Base-by-base conservation (phyloP, 2,888 invertebrate species). In the Yponomeuta evonymella region DNA sequence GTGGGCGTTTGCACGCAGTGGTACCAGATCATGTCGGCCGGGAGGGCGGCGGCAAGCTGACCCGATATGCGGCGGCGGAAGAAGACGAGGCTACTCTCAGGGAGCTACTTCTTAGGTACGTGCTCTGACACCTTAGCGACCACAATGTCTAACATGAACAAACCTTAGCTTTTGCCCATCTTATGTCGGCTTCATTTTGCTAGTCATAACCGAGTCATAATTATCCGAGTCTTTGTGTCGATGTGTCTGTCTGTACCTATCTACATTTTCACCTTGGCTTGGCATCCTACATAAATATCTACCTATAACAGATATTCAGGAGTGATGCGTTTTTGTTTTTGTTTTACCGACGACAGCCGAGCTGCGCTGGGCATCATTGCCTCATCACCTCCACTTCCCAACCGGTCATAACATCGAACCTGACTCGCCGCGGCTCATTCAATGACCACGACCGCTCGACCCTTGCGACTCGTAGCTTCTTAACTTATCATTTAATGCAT, bases 81-180 rank as follows among this genome's bases (percentile, higher is more conserved):
- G 96, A 96, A 93, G 97, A 97, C 95, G 97, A 97, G 94, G 96
- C 96, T 92, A 97, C 97, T 94, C 96, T 97, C 94, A 96, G 97
- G 95, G 96, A 97, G 95, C 95, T 97, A 94, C 96, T 97, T 94
- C 95, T 97, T 96, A 97, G 97, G 97, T 96, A 95, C 92, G 91
- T 88, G 82, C 81, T 81, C 79, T 63, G 29, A 67, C 58, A 83
- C 83, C 78, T 76, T 88, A 87, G 86, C 80, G 83, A 83, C 74
- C n/a, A 62, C 62, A 58, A 58, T 58, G 51, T 51, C 66, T 30
- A 70, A 66, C 66, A 70, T 51, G 70, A 33, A 63, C 23, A n/a
- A 69, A 36, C 48, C 48, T 71, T 68, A 67, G 62, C 64, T 68
- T 65, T 64, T 29, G 62, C 70, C 63, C 51, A 36, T 67, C 67